Evolutionary conservation across 2,888 invertebrate species (phyloP).

Genomic region (Syritta pipiens): DNA sequence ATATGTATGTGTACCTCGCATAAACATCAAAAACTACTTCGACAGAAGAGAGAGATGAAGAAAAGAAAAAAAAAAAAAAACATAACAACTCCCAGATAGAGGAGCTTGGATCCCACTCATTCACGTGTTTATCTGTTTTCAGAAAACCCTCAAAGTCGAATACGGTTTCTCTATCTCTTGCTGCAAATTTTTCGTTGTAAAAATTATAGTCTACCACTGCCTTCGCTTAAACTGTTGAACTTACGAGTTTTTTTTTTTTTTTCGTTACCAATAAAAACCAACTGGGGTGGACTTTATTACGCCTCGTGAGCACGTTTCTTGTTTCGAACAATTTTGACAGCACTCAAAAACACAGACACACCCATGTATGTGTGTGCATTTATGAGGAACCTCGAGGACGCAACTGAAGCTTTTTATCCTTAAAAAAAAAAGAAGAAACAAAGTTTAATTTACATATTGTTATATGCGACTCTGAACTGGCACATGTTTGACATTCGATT

Average conservation of each 20-base stretch:
- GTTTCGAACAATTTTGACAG: conserved; percentile 5
- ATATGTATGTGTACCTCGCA: not conserved
- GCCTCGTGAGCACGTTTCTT: conserved; percentile 8
- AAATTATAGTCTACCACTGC: conserved; percentile 4
- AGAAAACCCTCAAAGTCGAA: not conserved
- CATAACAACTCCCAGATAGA: no score
- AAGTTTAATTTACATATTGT: conserved; percentile 24
- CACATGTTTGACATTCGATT: conserved; percentile 26
- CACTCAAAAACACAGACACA: not conserved
- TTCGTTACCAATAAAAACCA: not conserved
- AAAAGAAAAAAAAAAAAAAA: no score
- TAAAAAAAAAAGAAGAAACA: not conserved
- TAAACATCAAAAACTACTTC: conserved; percentile 7
- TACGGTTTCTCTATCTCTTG: not conserved
- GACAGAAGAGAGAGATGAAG: no score
- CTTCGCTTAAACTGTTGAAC: conserved; percentile 16
- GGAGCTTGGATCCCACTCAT: no score
- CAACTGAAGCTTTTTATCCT: not conserved
- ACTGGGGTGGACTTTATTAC: conserved; percentile 7
- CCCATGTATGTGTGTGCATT: not conserved
- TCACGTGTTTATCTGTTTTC: not conserved
- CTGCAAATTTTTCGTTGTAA: not conserved
- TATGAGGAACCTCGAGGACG: conserved; percentile 19
- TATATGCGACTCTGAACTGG: conserved; percentile 10
- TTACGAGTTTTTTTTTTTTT: not conserved